These are phyloP conservation scores for Phocoena phocoena DNA, from an alignment of 2,113 vertebrate species.

Conservation along the genomic window DNA sequence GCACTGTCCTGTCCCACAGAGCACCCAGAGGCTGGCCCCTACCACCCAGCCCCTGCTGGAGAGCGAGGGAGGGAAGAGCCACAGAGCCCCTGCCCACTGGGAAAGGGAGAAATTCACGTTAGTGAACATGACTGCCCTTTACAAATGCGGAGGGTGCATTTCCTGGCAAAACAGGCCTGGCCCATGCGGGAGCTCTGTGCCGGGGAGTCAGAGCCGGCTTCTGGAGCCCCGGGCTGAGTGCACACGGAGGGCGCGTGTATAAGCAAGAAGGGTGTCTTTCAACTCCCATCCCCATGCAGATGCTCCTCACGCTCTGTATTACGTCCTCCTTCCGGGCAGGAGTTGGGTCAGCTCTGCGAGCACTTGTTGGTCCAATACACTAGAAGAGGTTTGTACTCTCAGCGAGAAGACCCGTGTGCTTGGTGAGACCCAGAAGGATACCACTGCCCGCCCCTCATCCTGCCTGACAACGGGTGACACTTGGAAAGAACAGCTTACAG, in stretches of 20 bases:
- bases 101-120: not conserved
- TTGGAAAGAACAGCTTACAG: not conserved
- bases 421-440: not conserved
- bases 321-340: not conserved
- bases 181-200: accelerated
- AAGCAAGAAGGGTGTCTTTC: not conserved
- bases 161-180: not conserved
- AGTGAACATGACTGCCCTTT: not conserved
- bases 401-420: not conserved
- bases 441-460: not conserved
- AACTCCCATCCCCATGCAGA: not conserved
- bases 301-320: not conserved
- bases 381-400: not conserved
- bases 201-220: not conserved
- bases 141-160: not conserved
- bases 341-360: not conserved
- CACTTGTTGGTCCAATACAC: not conserved
- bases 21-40: not conserved
- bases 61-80: not conserved
- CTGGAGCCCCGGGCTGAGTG: no score
- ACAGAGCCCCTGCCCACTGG: not conserved
- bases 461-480: not conserved
- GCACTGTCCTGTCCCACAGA: accelerated
- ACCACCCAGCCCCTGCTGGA: not conserved
- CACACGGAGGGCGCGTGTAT: not conserved